Base-by-base conservation (phyloP, 1,140 invertebrate genomes). In the Bradysia coprophila region DNA sequence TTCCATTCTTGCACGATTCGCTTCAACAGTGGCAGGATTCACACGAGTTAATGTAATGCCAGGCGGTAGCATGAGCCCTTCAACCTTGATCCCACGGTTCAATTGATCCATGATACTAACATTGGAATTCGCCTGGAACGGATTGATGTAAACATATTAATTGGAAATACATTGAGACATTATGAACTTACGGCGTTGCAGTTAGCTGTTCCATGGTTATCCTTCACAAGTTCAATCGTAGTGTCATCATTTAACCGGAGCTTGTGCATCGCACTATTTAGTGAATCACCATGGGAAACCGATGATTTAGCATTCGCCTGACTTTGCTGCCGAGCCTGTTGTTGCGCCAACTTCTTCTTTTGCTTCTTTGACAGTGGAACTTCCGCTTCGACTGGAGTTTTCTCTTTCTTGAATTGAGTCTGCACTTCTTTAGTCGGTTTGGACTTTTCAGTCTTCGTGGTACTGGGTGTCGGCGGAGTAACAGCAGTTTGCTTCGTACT, bases 41-140 rank as follows among this genome's bases (percentile, higher is more conserved):
- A 87, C 81, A 49, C 84, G 76, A 0, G 83, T 87, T 32, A 87
- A 73, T 2, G 84, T 86, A 20, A 87, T 87, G 5, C 81, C 82
- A 6, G 81, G 81, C 2, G 83, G 83, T 44, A 87, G 58, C 34
- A 72, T 73, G 2, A 86, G 55, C 54, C 80, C 76, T 23, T 80
- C 76, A 45, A 84, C 69, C 59, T 70, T 67, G 0, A 72, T 67
- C 2, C 69, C 69, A 16, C 65, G 63, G 44, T 67, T 68, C 8
- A 72, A 56, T 31, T 72, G 69, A 43, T 72, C 69, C 69, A 72
- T 71, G 40, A 72, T 72, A 51, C 68, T 72, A 23, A 55, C 53
- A 42, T 57, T 57, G 16, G 48, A 11, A 20, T 37, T 28, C 13
- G 9, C 13, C 38, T 39, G 23, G 8, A 38, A 38, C n/a, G n/a